phyloP scores from a whole-genome alignment of 1,140 invertebrate genomes.

The Hormaphis cornu region DNA sequence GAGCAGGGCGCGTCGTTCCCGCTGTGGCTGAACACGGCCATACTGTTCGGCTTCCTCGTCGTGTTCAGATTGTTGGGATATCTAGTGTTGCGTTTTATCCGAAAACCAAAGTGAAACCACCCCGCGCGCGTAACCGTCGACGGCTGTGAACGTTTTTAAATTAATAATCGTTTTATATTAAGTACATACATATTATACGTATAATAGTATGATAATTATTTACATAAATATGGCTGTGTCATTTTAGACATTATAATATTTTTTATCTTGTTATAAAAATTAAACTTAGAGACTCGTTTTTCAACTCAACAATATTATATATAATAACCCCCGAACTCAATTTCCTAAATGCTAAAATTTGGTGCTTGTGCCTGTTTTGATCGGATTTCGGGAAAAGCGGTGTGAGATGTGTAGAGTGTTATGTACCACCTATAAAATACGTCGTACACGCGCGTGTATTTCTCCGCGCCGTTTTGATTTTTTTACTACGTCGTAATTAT shows the following conservation, averaged over 20 bases:
- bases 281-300: slow-evolving; percentile 32
- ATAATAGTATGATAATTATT: too few species aligned
- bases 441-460: neutral
- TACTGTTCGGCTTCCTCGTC: slow-evolving; percentile 62
- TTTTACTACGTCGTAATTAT: slow-evolving; percentile 27
- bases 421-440: too few species aligned
- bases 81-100: slow-evolving; percentile 61
- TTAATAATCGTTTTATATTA: slow-evolving; percentile 30
- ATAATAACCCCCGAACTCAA: slow-evolving; percentile 23
- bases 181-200: too few species aligned
- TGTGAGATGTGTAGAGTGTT: slow-evolving; percentile 6
- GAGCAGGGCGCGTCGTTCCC: slow-evolving; percentile 52
- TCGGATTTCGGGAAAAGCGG: slow-evolving; percentile 28
- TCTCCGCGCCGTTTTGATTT: slow-evolving; percentile 19
- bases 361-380: slow-evolving; percentile 27
- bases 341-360: slow-evolving; percentile 30
- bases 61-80: slow-evolving; percentile 66
- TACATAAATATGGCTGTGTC: slow-evolving; percentile 31
- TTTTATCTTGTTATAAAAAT: slow-evolving; percentile 29
- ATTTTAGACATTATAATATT: slow-evolving; percentile 31
- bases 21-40: slow-evolving; percentile 65
- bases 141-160: slow-evolving; percentile 33
- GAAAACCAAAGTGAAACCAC: slow-evolving; percentile 48
- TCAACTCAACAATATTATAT: slow-evolving; percentile 16
- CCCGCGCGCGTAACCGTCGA: neutral